Evolutionary conservation across 2,888 invertebrate species (phyloP), one percentile per base, ranked within the genome.

Genomic region (Drosophila kambysellisi): DNA sequence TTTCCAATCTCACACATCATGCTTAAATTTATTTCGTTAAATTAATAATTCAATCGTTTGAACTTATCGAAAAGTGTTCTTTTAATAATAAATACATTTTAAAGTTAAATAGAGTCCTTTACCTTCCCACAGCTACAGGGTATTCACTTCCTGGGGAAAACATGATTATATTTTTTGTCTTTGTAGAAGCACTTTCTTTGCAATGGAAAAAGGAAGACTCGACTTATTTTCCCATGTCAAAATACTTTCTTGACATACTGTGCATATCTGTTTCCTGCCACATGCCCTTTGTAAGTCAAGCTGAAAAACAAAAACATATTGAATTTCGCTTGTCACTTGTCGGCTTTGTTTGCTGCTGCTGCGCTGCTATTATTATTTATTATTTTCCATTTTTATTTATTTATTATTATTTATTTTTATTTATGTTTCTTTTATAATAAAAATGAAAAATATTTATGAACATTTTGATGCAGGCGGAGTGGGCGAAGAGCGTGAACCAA

Each of bases 401-500:
- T 41, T 46, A 54, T 53, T 58, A 65, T 32, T 64, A 56, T 66
- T 76, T 61, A 30, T 64, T 69, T 67, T 57, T 39, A 53, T 53
- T 37, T 48, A 56, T 53, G 37, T 46, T 11, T 53, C 9, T 5
- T 5, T 60, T 58, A 59, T 70, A 80, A 76, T 74, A 80, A 82
- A 83, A 79, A 76, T 51, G 66, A 57, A 79, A 83, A 86, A 86
- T 83, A 80, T 86, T 86, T 88, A 82, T 76, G 76, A 83, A 74
- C 79, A 78, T 79, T 83, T 83, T 82, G 79, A 88, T 87, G 87
- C 88, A 87, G 57, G 35, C 48, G 59, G 41, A 61, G 43, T 48
- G 20, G 58, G 57, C 57, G 61, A 54, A 56, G 65, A 73, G 70
- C 56, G 60, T 32, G 35, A 37, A 39, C 30, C 61, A 64, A 71